These are phyloP conservation scores for Paramormyrops kingsleyae DNA, from an alignment of 2,113 vertebrate species.

Conservation along the genomic window DNA sequence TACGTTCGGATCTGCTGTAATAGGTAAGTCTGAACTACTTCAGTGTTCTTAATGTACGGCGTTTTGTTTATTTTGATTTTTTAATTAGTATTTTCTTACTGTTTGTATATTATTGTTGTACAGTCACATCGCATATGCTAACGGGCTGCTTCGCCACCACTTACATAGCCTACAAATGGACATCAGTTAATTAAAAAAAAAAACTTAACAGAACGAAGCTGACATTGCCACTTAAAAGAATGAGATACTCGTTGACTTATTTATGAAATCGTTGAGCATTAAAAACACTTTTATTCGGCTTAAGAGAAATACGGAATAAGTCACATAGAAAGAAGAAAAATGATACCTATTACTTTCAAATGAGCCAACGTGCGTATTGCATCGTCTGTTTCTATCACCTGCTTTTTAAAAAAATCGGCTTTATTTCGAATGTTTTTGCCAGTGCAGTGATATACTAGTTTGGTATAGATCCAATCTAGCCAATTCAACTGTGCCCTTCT, in stretches of 20 bases:
- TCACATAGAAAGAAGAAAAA: background rate
- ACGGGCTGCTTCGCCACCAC: background rate
- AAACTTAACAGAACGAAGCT: background rate
- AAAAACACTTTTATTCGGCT: background rate
- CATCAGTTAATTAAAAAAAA: background rate
- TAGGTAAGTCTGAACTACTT: constrained; percentile 5
- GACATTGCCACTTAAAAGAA: background rate
- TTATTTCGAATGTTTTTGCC: background rate
- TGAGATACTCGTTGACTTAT: background rate
- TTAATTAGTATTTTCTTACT: background rate
- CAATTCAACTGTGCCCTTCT: background rate
- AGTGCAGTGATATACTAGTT: background rate
- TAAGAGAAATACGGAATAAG: background rate
- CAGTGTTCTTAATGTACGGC: background rate
- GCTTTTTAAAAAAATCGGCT: background rate
- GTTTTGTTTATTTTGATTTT: constrained; percentile 1
- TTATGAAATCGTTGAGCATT: background rate
- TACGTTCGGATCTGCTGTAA: background rate
- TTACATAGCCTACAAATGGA: background rate
- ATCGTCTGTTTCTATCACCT: background rate
- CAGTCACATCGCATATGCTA: background rate
- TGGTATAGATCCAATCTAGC: background rate
- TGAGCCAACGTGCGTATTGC: background rate
- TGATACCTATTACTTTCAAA: background rate
- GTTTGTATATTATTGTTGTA: background rate